Base-by-base conservation (phyloP, 2,113 vertebrate genomes). In the Gobio gobio region DNA sequence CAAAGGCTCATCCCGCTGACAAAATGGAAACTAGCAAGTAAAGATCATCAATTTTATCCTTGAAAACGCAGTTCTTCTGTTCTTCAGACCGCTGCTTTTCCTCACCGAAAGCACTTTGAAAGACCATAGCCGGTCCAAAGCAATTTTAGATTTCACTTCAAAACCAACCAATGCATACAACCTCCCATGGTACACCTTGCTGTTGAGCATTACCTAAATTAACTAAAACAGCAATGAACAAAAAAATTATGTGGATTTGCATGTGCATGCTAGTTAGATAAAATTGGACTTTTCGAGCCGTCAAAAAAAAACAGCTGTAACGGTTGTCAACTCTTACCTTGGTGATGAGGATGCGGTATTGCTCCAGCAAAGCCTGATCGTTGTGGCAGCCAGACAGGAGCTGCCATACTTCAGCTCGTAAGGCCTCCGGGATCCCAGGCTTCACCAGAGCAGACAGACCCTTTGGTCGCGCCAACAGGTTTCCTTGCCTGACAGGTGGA, bases 331-430 rank as follows among this genome's bases (percentile, higher is more conserved):
- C 26, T 10, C 90, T 88, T 94, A 99, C 98, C 97, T 97, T 98
- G 85, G 97, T 98, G 94, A 99, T 99, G 92, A 99, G 98, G 81
- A 97, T 93, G 89, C 97, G 96, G 86, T 99, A 99, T 63, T 90
- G 94, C 83, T 99, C 98, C 92, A 99, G 93, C 95, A 99, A 95
- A 2, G 92, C 93, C 72, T 97, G 96, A 92, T 97, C 97, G 92
- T 97, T 96, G 26, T 99, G 98, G 92, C 98, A 99, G 87, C 94
- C 96, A 26, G 97, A 96, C 91, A 99, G 94, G 87, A 99, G 91
- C 92, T 99, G 98, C 98, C 98, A 99, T 79, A 99, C 97, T 90
- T 99, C 98, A 51, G 98, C 98, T 91, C 98, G 94, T 59, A 99
- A 93, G 0, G 98, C 97, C 89, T 99, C 98, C 0, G 98, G 98